Percentiles rank a stretch among this genome's conserved stretches.
These are phyloP conservation scores for Cinara cedri DNA, from an alignment of 2,888 invertebrate species.

Conservation along the genomic window DNA sequence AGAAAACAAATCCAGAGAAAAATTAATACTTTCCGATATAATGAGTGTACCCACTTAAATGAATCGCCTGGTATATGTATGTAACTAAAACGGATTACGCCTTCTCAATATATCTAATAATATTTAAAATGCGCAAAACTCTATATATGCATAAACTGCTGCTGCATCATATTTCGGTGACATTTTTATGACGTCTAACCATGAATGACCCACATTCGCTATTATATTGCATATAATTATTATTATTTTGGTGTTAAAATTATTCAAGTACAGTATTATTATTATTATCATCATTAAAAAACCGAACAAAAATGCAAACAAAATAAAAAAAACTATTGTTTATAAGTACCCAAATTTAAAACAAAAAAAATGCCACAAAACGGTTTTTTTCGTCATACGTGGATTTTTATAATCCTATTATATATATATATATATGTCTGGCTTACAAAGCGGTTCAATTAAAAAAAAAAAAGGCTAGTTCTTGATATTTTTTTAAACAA, in stretches of 20 bases:
- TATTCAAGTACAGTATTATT: not conserved
- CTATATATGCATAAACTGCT: too few relatives aligned
- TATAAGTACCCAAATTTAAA: not conserved
- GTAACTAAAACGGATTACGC: too few relatives aligned
- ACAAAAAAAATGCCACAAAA: not conserved
- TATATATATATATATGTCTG: not conserved
- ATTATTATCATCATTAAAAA: constrained; percentile 8
- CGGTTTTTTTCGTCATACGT: not conserved
- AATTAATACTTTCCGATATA: too few relatives aligned
- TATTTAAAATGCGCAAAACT: not conserved
- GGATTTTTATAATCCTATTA: not conserved
- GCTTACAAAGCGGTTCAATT: constrained; percentile 10
- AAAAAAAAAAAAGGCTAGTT: not conserved
- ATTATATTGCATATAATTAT: not conserved
- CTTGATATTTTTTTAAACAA: not conserved
- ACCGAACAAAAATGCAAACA: constrained; percentile 2
- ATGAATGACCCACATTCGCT: constrained; percentile 20
- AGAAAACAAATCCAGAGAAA: too few relatives aligned
- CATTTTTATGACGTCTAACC: constrained; percentile 14
- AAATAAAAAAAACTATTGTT: not conserved
- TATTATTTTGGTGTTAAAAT: not conserved
- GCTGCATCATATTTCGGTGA: constrained; percentile 8
- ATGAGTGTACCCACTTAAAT: too few relatives aligned
- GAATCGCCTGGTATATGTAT: too few relatives aligned
- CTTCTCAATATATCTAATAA: not conserved